Conservation (phyloP, 2,113 vertebrate species). For the Sturnus vulgaris region DNA sequence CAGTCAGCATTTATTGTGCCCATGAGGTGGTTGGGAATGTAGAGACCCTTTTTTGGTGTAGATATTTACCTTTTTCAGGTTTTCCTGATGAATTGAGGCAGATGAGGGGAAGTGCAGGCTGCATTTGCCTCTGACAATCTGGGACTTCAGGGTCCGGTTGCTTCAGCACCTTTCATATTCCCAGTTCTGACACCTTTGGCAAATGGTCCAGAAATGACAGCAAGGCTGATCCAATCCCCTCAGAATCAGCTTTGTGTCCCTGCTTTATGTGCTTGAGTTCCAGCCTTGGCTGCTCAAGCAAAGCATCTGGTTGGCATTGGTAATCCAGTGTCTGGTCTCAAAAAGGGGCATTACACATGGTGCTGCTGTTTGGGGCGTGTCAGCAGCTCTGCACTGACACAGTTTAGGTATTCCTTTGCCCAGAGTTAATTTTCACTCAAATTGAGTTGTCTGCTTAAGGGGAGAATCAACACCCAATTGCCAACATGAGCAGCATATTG, state of each 20-base stretch:
- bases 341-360: rapidly evolving
- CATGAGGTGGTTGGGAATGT: neutral
- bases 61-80: neutral
- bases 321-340: rapidly evolving
- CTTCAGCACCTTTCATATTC: rapidly evolving
- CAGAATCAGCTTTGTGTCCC: neutral
- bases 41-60: neutral
- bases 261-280: neutral
- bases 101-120: neutral
- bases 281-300: neutral
- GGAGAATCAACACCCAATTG: conserved; percentile 37
- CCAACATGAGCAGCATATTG: neutral
- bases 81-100: neutral
- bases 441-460: conserved; percentile 39
- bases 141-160: neutral
- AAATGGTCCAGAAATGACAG: neutral
- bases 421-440: conserved; percentile 32
- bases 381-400: neutral
- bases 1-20: rapidly evolving
- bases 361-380: neutral
- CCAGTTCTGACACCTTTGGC: neutral
- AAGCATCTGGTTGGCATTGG: rapidly evolving
- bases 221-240: neutral
- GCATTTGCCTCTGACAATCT: rapidly evolving
- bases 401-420: neutral